phyloP scores from a whole-genome alignment of 2,888 invertebrate species.

The Heteromurus nitidus region DNA sequence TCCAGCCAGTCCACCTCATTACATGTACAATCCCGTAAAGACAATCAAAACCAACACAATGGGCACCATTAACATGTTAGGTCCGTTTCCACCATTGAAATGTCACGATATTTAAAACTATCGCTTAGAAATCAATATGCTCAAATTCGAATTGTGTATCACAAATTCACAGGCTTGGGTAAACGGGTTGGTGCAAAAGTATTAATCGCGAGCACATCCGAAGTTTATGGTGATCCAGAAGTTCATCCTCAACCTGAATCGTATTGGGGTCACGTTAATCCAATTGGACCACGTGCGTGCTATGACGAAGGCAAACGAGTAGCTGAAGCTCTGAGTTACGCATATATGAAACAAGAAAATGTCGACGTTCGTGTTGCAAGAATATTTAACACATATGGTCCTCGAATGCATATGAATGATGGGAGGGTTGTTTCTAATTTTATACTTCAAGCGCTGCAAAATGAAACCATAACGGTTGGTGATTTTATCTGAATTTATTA shows the following conservation, averaged over 20 bases:
- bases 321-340: constrained; percentile 95
- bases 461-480: constrained; percentile 93
- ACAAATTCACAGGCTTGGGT: constrained; percentile 83
- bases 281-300: constrained; percentile 91
- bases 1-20: constrained; percentile 99
- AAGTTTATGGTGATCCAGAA: constrained; percentile 99
- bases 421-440: constrained; percentile 99
- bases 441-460: constrained; percentile 95
- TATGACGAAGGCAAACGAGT: constrained; percentile 99
- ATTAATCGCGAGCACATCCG: constrained; percentile 97
- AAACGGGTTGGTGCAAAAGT: constrained; percentile 94
- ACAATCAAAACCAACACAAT: constrained; percentile 99
- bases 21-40: constrained; percentile 99
- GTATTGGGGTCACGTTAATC: constrained; percentile 99
- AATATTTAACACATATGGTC: constrained; percentile 99
- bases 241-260: constrained; percentile 98
- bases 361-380: constrained; percentile 96
- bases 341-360: constrained; percentile 97
- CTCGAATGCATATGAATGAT: constrained; percentile 99
- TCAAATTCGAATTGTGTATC: neutral
- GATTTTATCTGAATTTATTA: no score
- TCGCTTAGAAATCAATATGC: neutral
- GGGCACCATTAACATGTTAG: constrained; percentile 94
- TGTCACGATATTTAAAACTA: neutral
- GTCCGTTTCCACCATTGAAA: constrained; percentile 77